phyloP scores from a whole-genome alignment of 1,140 invertebrate genomes.

The Microplitis mediator region DNA sequence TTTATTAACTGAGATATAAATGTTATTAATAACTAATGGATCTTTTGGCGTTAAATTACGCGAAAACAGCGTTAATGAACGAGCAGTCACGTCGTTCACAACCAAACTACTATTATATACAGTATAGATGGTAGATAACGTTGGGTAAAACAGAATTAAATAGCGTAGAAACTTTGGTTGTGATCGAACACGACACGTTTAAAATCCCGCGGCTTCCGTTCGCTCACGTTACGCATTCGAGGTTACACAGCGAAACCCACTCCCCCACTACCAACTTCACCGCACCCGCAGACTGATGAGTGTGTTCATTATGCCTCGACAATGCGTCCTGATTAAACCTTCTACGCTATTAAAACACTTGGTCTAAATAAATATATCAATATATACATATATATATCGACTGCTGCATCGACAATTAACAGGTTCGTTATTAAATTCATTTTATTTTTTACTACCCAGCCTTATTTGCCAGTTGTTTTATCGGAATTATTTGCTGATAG shows the following conservation, averaged over 20 bases:
- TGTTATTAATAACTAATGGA: constrained; percentile 26
- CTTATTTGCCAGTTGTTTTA: no score
- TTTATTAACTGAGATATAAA: no score
- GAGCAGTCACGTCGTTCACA: not conserved
- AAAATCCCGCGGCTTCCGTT: not conserved
- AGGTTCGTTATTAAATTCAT: no score
- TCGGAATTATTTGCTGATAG: no score
- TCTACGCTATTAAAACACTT: not conserved
- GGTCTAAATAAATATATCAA: no score
- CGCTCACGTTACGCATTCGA: not conserved
- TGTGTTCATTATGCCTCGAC: constrained; percentile 13
- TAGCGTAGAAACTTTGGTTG: not conserved
- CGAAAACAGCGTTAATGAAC: constrained; percentile 40
- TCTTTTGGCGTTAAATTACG: constrained; percentile 35
- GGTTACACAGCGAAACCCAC: not conserved
- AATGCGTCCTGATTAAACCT: constrained; percentile 2
- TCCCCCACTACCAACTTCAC: no score
- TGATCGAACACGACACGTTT: not conserved
- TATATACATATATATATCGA: no score
- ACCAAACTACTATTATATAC: not conserved
- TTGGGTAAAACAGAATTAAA: constrained; percentile 5
- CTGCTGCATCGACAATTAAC: no score
- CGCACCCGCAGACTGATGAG: constrained; percentile 4
- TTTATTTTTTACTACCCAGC: no score
- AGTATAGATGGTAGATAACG: not conserved